phyloP scores from a whole-genome alignment of 2,113 vertebrate species.

The Poeciliopsis occidentalis region DNA sequence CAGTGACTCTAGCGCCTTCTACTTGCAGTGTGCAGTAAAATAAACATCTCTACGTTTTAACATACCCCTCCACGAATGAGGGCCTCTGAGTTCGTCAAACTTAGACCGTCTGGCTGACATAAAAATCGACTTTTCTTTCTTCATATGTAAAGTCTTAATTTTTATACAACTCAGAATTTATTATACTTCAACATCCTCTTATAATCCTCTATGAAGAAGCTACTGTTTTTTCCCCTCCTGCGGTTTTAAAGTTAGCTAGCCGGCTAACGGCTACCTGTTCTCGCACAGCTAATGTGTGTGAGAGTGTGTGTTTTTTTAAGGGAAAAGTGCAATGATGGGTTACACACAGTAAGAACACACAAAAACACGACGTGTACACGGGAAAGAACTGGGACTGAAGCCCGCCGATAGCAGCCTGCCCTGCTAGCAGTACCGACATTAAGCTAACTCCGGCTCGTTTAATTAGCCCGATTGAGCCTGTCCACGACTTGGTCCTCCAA shows the following conservation, averaged over 20 bases:
- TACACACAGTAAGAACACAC: conserved; percentile 27
- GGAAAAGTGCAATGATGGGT: conserved; percentile 57
- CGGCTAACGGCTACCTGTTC: conserved; percentile 19
- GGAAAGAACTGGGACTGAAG: conserved; percentile 54
- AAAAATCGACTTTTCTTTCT: conserved; percentile 1
- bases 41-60: conserved; percentile 63
- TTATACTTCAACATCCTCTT: conserved; percentile 1
- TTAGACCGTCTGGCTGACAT: neutral
- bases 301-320: neutral
- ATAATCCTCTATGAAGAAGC: conserved; percentile 25
- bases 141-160: neutral
- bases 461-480: conserved; percentile 25
- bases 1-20: conserved; percentile 58
- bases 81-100: conserved; percentile 48
- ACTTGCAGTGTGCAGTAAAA: conserved; percentile 73
- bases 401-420: conserved; percentile 6
- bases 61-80: conserved; percentile 57
- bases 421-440: conserved; percentile 2
- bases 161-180: neutral
- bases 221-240: conserved; percentile 11
- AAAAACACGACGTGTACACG: conserved; percentile 10
- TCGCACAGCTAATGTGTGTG: conserved; percentile 3
- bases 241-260: conserved; percentile 14
- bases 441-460: conserved; percentile 16
- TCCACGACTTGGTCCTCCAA: conserved; percentile 70